A percentile compares a stretch with the other conserved stretches of the same genome.
phyloP scores from a whole-genome alignment of 2,888 invertebrate genomes.

The Andrena marginata region DNA sequence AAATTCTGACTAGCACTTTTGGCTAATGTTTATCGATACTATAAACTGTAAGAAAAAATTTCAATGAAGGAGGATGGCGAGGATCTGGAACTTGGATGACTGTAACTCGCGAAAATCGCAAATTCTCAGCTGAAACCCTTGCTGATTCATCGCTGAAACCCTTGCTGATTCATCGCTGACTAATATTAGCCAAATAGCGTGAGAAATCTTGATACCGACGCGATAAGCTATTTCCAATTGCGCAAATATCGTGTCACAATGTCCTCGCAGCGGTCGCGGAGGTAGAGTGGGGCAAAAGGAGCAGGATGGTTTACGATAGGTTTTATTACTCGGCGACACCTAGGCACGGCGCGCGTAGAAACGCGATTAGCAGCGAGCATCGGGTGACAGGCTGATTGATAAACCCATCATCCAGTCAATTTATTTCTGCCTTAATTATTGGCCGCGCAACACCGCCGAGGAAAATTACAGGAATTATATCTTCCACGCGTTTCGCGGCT shows the following conservation, averaged over 20 bases:
- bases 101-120: no score
- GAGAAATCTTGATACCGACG: no score
- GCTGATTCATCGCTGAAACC: no score
- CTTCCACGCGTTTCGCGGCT: not conserved
- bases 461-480: not conserved
- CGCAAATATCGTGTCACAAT: not conserved
- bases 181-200: no score
- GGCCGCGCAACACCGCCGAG: conserved; percentile 14
- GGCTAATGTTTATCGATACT: no score
- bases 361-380: conserved; percentile 5
- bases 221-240: no score
- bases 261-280: not conserved
- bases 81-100: no score
- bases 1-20: no score
- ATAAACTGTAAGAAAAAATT: no score
- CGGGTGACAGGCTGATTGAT: conserved; percentile 6
- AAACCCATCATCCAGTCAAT: conserved; percentile 3
- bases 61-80: no score
- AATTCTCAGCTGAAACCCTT: no score
- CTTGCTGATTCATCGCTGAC: no score
- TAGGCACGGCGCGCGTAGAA: not conserved
- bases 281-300: not conserved
- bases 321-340: conserved; percentile 8
- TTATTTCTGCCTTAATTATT: conserved; percentile 29
- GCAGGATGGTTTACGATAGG: not conserved